Base-by-base conservation (phyloP, 2,888 invertebrate species). In the Spodoptera exigua region DNA sequence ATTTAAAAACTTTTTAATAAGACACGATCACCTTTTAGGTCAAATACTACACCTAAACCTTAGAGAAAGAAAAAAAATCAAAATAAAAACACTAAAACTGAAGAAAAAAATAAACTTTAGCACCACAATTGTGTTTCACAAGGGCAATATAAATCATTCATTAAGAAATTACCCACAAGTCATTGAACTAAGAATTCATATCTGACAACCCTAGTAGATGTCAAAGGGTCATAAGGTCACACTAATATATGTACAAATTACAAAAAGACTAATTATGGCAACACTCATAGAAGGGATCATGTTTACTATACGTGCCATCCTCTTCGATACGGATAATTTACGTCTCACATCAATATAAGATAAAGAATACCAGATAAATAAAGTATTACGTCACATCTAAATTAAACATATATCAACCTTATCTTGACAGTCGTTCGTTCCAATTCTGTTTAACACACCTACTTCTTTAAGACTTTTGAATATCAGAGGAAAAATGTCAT, bases 281-380 rank as follows among this genome's bases (percentile, higher is more conserved):
- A 18, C 21, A 37, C 9, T 36, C 34, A 45, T 16, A 18, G 7
- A 16, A 12, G 35, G 16, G 9, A 54, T 36, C 55, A 67, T 57
- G 52, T 61, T 68, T 53, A 53, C 48, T 39, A 43, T 55, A 18
- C 39, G 47, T 53, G 37, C 4, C 21, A 37, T 10, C 16, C 34
- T 34, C 27, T 2, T 2, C 7, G 27, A 35, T 44, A 59, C 45
- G 45, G 41, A 49, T 49, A 39, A 48, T 49, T 67, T 37, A 45
- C 16, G 37, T 40, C 21, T 65, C 14, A 65, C 37, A 43, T 58
- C 34, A 58, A 46, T 65, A 65, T 48, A 49, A 40, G 40, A 67
- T 67, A 27, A 27, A 27, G 5, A 27, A 27, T 5, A 27, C 7
- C 10, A 67, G 37, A 54, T 67, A 59, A 12, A 11, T 12, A 17